Evolutionary conservation across 2,113 vertebrate species (phyloP).

Genomic region (Hyperopisus bebe): DNA sequence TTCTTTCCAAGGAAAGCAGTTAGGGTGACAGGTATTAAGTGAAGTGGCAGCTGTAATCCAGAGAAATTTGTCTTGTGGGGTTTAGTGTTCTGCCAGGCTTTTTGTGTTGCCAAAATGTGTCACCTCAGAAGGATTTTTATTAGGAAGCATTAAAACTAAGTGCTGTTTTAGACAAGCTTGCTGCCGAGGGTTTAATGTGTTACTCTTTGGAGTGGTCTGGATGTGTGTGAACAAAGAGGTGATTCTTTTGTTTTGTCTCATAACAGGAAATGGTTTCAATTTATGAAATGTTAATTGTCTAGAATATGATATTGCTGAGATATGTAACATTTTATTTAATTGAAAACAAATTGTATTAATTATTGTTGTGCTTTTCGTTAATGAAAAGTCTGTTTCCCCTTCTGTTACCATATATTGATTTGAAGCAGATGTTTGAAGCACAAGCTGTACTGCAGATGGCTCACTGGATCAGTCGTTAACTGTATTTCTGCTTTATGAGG

Average conservation of each 20-base stretch:
- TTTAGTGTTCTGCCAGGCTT: background rate
- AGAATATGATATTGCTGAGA: background rate
- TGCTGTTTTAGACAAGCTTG: background rate
- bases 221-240: background rate
- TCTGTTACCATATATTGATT: conserved; percentile 37
- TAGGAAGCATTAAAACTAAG: background rate
- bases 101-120: background rate
- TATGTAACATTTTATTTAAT: background rate
- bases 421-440: conserved; percentile 36
- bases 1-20: conserved; percentile 26
- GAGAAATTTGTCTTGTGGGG: background rate
- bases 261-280: background rate
- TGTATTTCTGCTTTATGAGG: conserved; percentile 22
- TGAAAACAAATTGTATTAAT: background rate
- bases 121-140: background rate
- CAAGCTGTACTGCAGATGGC: conserved; percentile 44
- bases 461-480: conserved; percentile 30
- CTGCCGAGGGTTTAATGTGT: background rate
- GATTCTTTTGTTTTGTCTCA: background rate
- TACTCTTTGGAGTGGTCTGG: background rate
- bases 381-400: conserved; percentile 5
- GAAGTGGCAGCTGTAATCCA: conserved; percentile 19
- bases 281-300: background rate
- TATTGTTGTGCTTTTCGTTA: background rate
- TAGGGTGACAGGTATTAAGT: conserved; percentile 25